Base-by-base conservation (phyloP, 2,888 invertebrate species). In the Piscicola geometra region DNA sequence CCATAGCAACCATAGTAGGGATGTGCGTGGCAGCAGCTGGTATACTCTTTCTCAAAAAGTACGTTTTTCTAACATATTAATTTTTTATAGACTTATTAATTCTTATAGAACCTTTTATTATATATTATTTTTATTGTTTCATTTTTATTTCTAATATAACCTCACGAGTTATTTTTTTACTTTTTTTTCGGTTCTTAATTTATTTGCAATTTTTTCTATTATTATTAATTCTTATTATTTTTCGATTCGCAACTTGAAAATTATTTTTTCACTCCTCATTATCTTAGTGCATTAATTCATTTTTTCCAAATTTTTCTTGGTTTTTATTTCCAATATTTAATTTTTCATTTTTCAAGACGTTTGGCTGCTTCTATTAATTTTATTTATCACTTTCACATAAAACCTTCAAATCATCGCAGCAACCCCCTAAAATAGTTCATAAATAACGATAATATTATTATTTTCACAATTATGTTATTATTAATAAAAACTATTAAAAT, bases 11-110 rank as follows among this genome's bases (percentile, higher is more conserved):
- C n/a, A 35, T 36, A 35, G 76, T 76, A 1, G 76, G 71, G 15
- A 36, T 76, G 60, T 76, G 76, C 71, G 76, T 76, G 64, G 76
- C 76, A 1, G 33, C 76, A 0, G 71, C 52, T 30, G 76, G 76
- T 28, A 76, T 76, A 64, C 66, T 76, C n/a, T 33, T 76, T 32
- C 71, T 76, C 71, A 60, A 71, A 60, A 76, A 71, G 75, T 75
- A 76, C 72, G n/a, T n/a, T n/a, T n/a, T n/a, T n/a, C n/a, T n/a
- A n/a, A n/a, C n/a, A n/a, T n/a, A n/a, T n/a, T n/a, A n/a, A n/a
- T n/a, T n/a, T n/a, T n/a, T n/a, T n/a, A n/a, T n/a, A n/a, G n/a
- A n/a, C n/a, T n/a, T n/a, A n/a, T n/a, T n/a, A n/a, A 68, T 67
- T 25, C n/a, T 25, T 68, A 0, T 68, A 32, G 15, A 32, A 28